phyloP scores from a whole-genome alignment of 92 coral and sea anemone genomes.

The Palythoa caribaeorum region DNA sequence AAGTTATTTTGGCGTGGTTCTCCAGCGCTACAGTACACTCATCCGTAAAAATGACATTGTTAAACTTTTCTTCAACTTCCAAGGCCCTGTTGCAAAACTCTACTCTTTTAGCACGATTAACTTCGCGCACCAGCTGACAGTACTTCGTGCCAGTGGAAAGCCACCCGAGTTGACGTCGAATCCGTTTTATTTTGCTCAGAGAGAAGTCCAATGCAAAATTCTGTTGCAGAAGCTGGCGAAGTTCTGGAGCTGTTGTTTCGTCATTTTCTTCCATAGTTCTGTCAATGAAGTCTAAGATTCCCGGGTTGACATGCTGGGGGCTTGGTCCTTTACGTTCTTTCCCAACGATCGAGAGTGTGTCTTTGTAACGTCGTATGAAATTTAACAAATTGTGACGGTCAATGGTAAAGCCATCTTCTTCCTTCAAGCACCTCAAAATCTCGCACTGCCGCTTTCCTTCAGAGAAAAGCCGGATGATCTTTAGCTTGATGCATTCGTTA shows the following conservation, averaged over 20 bases:
- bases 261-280: neutral
- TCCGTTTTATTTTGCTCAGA: conserved; percentile 24
- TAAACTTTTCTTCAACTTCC: conserved; percentile 49
- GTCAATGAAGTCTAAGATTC: conserved; percentile 11
- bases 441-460: conserved; percentile 36
- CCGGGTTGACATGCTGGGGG: neutral
- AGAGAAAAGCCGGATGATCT: neutral
- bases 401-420: conserved; percentile 43
- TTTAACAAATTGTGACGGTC: conserved; percentile 28
- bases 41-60: conserved; percentile 73
- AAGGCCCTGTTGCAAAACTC: conserved; percentile 2
- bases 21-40: conserved; percentile 65
- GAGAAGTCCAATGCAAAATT: conserved; percentile 37
- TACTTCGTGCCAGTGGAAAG: conserved; percentile 45
- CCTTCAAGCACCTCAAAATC: conserved; percentile 36
- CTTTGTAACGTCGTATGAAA: conserved; percentile 32
- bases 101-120: conserved; percentile 34
- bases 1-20: conserved; percentile 60
- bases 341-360: conserved; percentile 32
- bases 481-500: neutral
- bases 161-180: conserved; percentile 36
- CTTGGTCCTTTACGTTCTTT: conserved; percentile 17
- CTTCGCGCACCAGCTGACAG: conserved; percentile 53
- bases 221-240: conserved; percentile 11
- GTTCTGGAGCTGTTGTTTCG: conserved; percentile 10